Evolutionary conservation across 2,113 vertebrate species (phyloP), one percentile per base, ranked within the genome.

Genomic region (Amphilophus citrinellus): DNA sequence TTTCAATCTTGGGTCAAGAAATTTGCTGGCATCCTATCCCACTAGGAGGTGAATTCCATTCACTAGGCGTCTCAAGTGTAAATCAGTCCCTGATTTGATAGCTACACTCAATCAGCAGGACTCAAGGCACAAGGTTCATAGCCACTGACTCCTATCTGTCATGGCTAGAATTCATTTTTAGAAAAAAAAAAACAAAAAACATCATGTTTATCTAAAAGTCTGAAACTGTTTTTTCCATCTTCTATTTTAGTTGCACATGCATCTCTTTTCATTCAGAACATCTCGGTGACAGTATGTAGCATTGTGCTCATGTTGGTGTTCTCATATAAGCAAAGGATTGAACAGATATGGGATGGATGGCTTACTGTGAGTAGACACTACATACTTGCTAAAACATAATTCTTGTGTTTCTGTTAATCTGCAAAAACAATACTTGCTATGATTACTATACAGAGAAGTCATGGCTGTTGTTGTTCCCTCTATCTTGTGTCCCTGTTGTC

Each of bases 201-300:
- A 61, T 22, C n/a, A 10, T 56, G 35, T 20, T 17, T 50, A 35
- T 71, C 60, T 82, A 6, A 89, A 73, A 76, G 17, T 86, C 50
- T 90, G 61, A 90, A 87, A 80, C 8, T 17, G 1, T 79, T 58
- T 80, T 88, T 82, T 80, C 62, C 85, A 22, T 71, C 56, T 30
- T 60, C 80, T 93, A 58, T 91, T 94, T 83, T 86, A 97, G 95
- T 95, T 92, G 96, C 93, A 91, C 93, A 93, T 10, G 92, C 92
- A 44, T 96, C 90, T n/a, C 90, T 96, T 88, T 96, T 97, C 92
- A 93, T 96, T 93, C 84, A 92, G 95, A 97, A 95, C 82, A 94
- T 93, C 83, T 97, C 96, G 18, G 92, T 96, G 93, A 95, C 92
- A 13, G 44, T 95, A 77, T 96, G 95, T 91, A 96, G 93, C 82